Conservation (phyloP, 2,888 invertebrate genomes). For the Cataglyphis altisquamis region DNA sequence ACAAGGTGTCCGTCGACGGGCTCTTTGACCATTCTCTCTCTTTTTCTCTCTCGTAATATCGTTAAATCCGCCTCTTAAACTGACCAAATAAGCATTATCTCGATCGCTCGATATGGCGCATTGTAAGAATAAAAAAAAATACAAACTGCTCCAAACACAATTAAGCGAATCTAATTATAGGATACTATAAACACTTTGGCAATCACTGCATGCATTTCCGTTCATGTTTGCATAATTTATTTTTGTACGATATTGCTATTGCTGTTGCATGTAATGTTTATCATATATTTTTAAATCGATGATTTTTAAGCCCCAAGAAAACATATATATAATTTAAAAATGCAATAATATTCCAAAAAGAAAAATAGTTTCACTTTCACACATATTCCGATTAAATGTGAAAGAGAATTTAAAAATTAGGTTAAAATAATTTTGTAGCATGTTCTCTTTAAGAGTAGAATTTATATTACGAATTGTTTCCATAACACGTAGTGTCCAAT, state of each 20-base stretch:
- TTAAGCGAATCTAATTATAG: not conserved
- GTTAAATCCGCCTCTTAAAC: conserved; percentile 50
- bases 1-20: conserved; percentile 72
- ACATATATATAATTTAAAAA: not conserved
- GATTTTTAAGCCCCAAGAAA: not conserved
- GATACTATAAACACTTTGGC: not conserved
- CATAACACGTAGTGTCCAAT: not conserved
- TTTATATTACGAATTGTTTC: not conserved
- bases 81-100: conserved; percentile 50
- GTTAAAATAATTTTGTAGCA: not conserved
- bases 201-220: not conserved
- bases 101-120: not conserved
- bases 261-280: not conserved
- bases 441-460: not conserved
- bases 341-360: not conserved
- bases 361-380: not conserved
- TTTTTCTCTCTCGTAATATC: conserved; percentile 44
- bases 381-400: not conserved
- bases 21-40: not conserved
- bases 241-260: not conserved
- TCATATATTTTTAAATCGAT: not conserved
- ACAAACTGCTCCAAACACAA: not conserved
- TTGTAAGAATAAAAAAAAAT: not conserved
- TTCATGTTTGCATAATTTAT: not conserved
- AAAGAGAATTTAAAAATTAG: too few relatives aligned